Evolutionary conservation across 1,140 invertebrate genomes (phyloP).

Genomic region (Pseudobourletiella spinata): DNA sequence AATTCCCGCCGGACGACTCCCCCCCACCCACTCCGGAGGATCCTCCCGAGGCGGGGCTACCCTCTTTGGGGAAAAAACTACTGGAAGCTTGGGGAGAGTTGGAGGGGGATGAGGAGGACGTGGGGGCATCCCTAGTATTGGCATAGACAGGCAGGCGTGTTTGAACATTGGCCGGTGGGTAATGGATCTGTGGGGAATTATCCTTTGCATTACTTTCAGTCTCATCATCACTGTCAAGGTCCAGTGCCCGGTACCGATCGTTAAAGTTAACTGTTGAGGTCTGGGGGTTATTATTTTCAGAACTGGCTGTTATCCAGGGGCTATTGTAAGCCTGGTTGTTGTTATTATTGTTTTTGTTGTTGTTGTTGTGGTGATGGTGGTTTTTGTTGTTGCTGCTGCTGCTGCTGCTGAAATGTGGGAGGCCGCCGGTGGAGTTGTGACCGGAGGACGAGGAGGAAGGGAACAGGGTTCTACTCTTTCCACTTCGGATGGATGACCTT

Average conservation of each 20-base stretch:
- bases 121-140: neutral
- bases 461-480: neutral
- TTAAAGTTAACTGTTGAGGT: no score
- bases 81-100: no score
- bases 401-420: no score
- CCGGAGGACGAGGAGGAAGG: no score
- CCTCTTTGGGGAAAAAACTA: slow-evolving; percentile 11
- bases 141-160: slow-evolving; percentile 22
- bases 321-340: neutral
- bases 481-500: neutral
- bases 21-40: no score
- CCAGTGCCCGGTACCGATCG: neutral
- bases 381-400: no score
- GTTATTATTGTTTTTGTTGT: neutral
- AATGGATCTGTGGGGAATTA: neutral
- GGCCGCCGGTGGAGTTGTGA: neutral
- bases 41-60: no score
- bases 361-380: no score
- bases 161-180: slow-evolving; percentile 9
- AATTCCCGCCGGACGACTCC: no score
- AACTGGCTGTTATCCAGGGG: no score
- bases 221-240: neutral
- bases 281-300: no score
- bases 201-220: neutral
- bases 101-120: neutral